Base-by-base conservation (phyloP, 2,888 invertebrate species). In the Chrysomela aeneicollis region DNA sequence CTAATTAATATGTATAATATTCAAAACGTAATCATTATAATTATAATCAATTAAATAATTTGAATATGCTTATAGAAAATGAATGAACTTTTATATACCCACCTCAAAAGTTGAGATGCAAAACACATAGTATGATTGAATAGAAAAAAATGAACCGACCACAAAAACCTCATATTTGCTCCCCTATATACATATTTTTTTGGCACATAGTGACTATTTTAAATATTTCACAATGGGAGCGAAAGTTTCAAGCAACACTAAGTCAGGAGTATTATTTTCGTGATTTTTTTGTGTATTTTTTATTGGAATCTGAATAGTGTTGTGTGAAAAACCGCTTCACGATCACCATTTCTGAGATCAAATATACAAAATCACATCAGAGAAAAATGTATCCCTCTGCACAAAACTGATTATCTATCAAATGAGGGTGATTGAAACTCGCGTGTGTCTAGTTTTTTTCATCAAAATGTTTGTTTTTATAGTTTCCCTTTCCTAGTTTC, bases 181-280 rank as follows among this genome's bases (percentile, higher is more conserved):
- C 57, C 55, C 50, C 21, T 54, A 51, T 22, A 15, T 46, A 42
- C 42, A 37, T 62, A 57, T 18, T 51, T 46, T 64, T 71, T 71
- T 71, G 71, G 71, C 71, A 71, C 71, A 58, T 71, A 60, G 71
- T 71, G 71, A 71, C 68, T 70, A 57, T 54, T 54, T 62, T 62
- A 21, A 46, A 15, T 17, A 21, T 54, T 54, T 35, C 26, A 26
- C 26, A 26, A 6, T 26, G 6, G 26, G 6, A 37, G 18, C n/a
- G 35, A 21, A 37, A 9, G 2, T 19, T 37, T 54, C 17, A n/a
- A 54, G 6, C 54, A 35, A 21, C 9, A 12, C 18, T 6, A 26
- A 17, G 2, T 18, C 35, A 30, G 32, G n/a, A n/a, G n/a, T n/a
- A n/a, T 15, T 22, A 42, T 42, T 19, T 18, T 37, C 8, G 3